Evolutionary conservation across 2,888 invertebrate species (phyloP).

Genomic region (Crematogaster levior): DNA sequence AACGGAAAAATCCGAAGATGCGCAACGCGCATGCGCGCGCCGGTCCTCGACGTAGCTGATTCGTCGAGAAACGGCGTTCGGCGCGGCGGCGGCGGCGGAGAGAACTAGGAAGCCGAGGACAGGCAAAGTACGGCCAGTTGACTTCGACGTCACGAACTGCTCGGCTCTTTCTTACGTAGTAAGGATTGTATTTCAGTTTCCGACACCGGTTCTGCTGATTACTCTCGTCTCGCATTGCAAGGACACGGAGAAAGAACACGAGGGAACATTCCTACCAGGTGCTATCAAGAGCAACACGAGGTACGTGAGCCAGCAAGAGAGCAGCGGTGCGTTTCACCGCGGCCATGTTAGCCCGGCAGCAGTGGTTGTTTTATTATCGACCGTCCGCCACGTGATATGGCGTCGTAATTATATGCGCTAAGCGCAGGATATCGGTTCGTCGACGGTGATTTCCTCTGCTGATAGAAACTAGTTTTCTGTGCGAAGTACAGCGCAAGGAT

Average conservation of each 20-base stretch:
- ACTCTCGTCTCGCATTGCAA: not conserved
- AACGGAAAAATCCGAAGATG: too few species aligned
- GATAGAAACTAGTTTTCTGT: not conserved
- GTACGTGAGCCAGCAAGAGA: not conserved
- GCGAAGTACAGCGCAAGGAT: not conserved
- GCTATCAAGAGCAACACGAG: not conserved
- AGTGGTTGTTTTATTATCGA: constrained; percentile 25
- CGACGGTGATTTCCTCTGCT: not conserved
- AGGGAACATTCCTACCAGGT: not conserved
- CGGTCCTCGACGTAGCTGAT: not conserved
- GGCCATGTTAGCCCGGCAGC: constrained; percentile 6
- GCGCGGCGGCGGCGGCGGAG: too few species aligned
- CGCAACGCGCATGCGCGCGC: not conserved
- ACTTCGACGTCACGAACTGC: too few species aligned
- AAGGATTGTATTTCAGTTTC: not conserved
- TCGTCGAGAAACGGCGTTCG: not conserved
- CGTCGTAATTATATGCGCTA: not conserved
- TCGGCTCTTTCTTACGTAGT: not conserved
- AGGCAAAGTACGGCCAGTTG: not conserved
- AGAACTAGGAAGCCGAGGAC: too few species aligned
- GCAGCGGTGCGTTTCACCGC: not conserved
- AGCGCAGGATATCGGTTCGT: not conserved
- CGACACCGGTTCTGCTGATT: not conserved
- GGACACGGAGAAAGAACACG: not conserved
- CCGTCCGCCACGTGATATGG: not conserved